phyloP scores from a whole-genome alignment of 2,797 vertebrate genomes.

The Poecilia wingei region DNA sequence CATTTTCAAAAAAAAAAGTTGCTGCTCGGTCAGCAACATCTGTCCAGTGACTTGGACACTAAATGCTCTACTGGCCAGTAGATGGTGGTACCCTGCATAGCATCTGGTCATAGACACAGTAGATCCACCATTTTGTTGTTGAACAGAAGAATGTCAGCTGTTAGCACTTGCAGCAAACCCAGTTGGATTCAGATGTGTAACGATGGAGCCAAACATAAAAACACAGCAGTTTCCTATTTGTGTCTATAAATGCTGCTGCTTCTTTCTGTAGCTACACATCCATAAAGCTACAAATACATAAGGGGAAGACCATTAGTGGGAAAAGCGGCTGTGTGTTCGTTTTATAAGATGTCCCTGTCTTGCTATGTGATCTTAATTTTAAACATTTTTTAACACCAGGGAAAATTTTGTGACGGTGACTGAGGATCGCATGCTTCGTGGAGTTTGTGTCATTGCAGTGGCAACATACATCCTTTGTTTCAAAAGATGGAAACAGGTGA shows the following conservation, averaged over 20 bases:
- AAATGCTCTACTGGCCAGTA: not conserved
- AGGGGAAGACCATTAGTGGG: not conserved
- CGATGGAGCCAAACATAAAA: not conserved
- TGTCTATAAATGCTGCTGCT: not conserved
- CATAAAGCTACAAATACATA: not conserved
- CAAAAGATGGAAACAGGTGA: constrained; percentile 86
- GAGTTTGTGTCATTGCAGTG: constrained; percentile 87
- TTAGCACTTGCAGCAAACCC: not conserved
- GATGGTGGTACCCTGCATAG: not conserved
- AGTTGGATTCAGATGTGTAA: not conserved
- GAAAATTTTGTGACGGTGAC: constrained; percentile 88
- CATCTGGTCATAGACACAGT: not conserved
- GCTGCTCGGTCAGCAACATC: not conserved
- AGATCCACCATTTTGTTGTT: not conserved
- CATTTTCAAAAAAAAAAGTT: not conserved
- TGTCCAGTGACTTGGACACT: not conserved
- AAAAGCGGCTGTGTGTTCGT: not conserved
- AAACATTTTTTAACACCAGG: constrained; percentile 70
- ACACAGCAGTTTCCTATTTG: not conserved
- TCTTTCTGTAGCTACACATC: not conserved
- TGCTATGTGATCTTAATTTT: not conserved
- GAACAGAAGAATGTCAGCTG: not conserved
- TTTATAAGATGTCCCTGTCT: not conserved
- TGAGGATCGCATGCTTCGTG: constrained; percentile 93
- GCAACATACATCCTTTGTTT: constrained; percentile 85